These are phyloP conservation scores for Coregonus suidteri DNA, from an alignment of 2,797 vertebrate species.

Conservation along the genomic window DNA sequence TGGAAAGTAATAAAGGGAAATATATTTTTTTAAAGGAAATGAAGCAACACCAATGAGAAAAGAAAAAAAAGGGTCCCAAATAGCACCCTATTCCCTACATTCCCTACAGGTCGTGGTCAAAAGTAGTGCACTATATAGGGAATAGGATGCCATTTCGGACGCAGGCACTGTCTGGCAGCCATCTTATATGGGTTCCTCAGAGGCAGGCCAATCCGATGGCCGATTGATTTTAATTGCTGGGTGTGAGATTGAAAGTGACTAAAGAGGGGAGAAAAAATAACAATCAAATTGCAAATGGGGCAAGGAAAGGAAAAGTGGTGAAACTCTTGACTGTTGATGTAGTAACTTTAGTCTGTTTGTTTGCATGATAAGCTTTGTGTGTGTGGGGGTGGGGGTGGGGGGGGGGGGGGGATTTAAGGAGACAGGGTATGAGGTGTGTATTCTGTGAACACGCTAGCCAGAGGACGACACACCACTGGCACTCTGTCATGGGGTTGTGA, in stretches of 20 bases:
- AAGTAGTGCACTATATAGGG: no score
- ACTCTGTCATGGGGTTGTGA: neutral
- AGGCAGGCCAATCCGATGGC: slow-evolving; percentile 22
- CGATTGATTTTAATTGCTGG: slow-evolving; percentile 47
- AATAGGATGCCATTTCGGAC: no score
- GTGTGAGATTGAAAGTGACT: slow-evolving; percentile 28
- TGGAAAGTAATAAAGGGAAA: no score
- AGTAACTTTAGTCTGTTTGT: slow-evolving; percentile 3
- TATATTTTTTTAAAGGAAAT: no score
- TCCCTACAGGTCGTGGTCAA: no score
- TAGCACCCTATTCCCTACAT: no score
- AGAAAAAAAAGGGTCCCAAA: no score
- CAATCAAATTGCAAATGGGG: slow-evolving; percentile 27
- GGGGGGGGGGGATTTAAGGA: slow-evolving; percentile 37
- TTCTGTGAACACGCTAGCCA: slow-evolving; percentile 29
- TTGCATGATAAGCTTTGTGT: no score
- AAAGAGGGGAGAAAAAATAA: slow-evolving; percentile 20
- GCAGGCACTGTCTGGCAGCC: neutral
- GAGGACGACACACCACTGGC: slow-evolving; percentile 22
- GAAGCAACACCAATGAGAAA: no score
- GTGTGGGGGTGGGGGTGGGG: neutral
- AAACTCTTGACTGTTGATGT: slow-evolving; percentile 1
- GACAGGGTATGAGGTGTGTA: slow-evolving; percentile 44
- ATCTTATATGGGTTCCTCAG: slow-evolving; percentile 23
- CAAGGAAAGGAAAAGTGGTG: slow-evolving; percentile 12